Evolutionary conservation across 2,797 vertebrate species (phyloP).

Genomic region (Gobionotothen gibberifrons): DNA sequence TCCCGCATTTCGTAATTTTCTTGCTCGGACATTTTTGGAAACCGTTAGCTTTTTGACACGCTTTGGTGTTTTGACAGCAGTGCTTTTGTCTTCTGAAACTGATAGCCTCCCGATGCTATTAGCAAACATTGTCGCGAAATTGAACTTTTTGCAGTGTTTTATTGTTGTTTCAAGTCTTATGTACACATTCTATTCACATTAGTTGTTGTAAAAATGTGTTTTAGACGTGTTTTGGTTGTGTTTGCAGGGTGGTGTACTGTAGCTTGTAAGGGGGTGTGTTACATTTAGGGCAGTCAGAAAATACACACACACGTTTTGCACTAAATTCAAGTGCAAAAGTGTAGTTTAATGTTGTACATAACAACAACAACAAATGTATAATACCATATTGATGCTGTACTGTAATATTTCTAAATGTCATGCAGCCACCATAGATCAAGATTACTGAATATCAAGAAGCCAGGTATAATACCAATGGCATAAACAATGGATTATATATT

Average conservation of each 20-base stretch:
- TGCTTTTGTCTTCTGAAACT: conserved; percentile 39
- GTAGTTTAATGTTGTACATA: background rate
- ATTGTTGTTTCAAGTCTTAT: background rate
- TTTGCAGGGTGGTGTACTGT: conserved; percentile 11
- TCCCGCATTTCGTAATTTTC: conserved; percentile 13
- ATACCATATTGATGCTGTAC: background rate
- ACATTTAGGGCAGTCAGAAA: conserved; percentile 56
- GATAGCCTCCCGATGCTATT: conserved; percentile 9
- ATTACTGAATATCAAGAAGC: conserved; percentile 7
- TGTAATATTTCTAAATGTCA: conserved; percentile 7
- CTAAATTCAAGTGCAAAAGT: background rate
- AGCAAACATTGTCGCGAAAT: background rate
- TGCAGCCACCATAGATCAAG: background rate
- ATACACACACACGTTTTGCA: conserved; percentile 17
- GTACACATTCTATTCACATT: accelerated
- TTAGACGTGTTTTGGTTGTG: conserved; percentile 19
- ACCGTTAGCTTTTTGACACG: background rate
- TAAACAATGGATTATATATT: conserved; percentile 25
- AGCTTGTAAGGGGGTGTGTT: conserved; percentile 77
- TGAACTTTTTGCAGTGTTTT: background rate
- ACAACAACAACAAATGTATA: background rate
- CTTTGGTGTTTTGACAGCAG: conserved; percentile 50
- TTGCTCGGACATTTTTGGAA: conserved; percentile 5
- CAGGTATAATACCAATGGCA: background rate
- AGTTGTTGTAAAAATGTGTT: conserved; percentile 7